Evolutionary conservation across 2,797 vertebrate genomes (phyloP).

Genomic region (Dendrocincla tyrannina): DNA sequence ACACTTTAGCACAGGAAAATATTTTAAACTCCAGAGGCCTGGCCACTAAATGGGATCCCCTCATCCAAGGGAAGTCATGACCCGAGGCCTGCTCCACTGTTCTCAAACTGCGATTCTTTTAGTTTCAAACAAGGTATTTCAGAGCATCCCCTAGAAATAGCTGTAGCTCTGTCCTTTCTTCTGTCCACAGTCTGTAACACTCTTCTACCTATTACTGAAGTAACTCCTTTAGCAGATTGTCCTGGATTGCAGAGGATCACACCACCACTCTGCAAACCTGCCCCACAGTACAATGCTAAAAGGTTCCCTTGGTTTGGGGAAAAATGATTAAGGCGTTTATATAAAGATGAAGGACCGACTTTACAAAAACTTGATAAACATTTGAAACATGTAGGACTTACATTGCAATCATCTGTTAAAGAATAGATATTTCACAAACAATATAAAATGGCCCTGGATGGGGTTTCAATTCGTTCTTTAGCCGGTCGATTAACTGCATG

Average conservation of each 20-base stretch:
- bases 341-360: constrained; percentile 47
- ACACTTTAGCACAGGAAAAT: constrained; percentile 28
- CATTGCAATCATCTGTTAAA: not conserved
- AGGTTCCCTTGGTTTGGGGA: not conserved
- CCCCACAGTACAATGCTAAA: constrained; percentile 36
- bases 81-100: constrained; percentile 34
- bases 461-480: constrained; percentile 14
- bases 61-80: not conserved
- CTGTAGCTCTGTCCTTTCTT: constrained; percentile 53
- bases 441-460: not conserved
- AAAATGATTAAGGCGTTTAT: not conserved
- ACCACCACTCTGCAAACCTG: constrained; percentile 19
- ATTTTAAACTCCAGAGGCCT: constrained; percentile 52
- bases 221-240: constrained; percentile 29
- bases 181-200: constrained; percentile 40
- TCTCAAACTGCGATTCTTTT: constrained; percentile 22
- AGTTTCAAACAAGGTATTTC: constrained; percentile 58
- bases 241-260: not conserved
- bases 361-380: constrained; percentile 41
- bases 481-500: not conserved
- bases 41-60: not conserved
- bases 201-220: constrained; percentile 53
- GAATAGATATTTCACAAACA: not conserved
- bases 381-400: not conserved
- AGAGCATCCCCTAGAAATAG: constrained; percentile 59